Evolutionary conservation across 2,113 vertebrate genomes (phyloP).

Genomic region (Lucifuga dentata): DNA sequence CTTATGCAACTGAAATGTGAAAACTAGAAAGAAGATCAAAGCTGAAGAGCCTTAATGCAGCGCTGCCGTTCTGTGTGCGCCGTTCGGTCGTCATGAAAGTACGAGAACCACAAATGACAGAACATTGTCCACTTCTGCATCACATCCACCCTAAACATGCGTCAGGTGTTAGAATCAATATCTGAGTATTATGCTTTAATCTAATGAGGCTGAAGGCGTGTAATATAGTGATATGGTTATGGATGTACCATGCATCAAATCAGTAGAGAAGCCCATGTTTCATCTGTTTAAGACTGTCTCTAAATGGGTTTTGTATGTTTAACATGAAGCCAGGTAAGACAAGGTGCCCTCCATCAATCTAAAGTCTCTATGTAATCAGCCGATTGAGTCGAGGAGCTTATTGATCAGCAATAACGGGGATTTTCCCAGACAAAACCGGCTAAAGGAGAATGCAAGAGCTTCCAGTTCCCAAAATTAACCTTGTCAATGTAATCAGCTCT

Average conservation of each 20-base stretch:
- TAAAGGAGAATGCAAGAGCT: too few relatives aligned
- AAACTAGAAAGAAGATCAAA: too few relatives aligned
- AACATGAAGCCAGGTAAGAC: conserved; percentile 24
- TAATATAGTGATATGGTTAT: neutral
- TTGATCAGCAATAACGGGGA: conserved; percentile 31
- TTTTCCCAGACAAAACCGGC: conserved; percentile 14
- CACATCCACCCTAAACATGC: too few relatives aligned
- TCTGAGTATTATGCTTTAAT: neutral
- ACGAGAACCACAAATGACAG: too few relatives aligned
- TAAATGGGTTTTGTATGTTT: conserved; percentile 1
- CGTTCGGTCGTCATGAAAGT: too few relatives aligned
- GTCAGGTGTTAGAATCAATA: too few relatives aligned
- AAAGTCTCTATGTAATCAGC: neutral
- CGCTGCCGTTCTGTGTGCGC: too few relatives aligned
- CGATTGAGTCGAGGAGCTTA: conserved; percentile 24
- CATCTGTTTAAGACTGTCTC: conserved; percentile 19
- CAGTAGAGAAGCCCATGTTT: neutral
- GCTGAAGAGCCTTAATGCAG: too few relatives aligned
- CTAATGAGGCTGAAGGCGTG: neutral
- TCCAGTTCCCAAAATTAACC: conserved; percentile 45
- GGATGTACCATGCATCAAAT: conserved; percentile 13
- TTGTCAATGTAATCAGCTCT: conserved; percentile 44
- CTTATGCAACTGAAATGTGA: too few relatives aligned
- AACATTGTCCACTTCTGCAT: too few relatives aligned
- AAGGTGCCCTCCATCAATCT: conserved; percentile 29